Conservation (phyloP, 2,888 invertebrate species). For the Zygaena filipendulae region DNA sequence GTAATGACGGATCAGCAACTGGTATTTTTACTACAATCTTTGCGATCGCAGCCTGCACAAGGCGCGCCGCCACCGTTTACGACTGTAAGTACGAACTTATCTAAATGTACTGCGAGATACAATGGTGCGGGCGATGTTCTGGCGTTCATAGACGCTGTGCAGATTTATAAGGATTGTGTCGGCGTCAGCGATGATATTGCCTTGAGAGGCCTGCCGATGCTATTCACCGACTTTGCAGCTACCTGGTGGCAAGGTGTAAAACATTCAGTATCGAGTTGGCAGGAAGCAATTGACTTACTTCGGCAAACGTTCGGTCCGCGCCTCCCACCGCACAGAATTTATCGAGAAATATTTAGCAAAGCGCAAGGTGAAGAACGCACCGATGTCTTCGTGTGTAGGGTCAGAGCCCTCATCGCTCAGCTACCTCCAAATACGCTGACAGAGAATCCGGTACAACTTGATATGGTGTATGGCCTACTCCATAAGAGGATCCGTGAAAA, state of each 20-base stretch:
- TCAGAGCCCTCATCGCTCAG: slow-evolving; percentile 1
- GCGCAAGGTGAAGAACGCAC: slow-evolving; percentile 1
- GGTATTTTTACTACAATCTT: too few relatives aligned
- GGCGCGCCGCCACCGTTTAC: slow-evolving; percentile 1
- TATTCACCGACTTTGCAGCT: slow-evolving; percentile 12
- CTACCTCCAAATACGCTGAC: neutral
- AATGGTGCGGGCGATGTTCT: slow-evolving; percentile 4
- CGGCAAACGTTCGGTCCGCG: slow-evolving; percentile 9
- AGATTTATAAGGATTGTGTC: slow-evolving; percentile 7
- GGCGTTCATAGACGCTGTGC: slow-evolving; percentile 8
- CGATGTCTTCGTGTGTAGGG: slow-evolving; percentile 2
- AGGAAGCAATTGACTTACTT: slow-evolving; percentile 2
- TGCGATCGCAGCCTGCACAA: too few relatives aligned
- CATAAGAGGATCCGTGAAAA: slow-evolving; percentile 13
- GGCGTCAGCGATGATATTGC: slow-evolving; percentile 11
- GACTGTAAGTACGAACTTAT: slow-evolving; percentile 1
- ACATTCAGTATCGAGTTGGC: slow-evolving; percentile 2
- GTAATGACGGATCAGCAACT: too few relatives aligned
- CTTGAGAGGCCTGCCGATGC: slow-evolving; percentile 11
- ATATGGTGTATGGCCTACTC: slow-evolving; percentile 12
- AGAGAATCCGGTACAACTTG: neutral
- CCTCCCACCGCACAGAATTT: slow-evolving; percentile 5
- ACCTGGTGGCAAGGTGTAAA: slow-evolving; percentile 15
- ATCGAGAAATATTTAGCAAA: slow-evolving; percentile 2
- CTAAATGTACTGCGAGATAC: slow-evolving; percentile 1